Evolutionary conservation across 2,888 invertebrate species (phyloP).

Genomic region (Drosophila ezoana): DNA sequence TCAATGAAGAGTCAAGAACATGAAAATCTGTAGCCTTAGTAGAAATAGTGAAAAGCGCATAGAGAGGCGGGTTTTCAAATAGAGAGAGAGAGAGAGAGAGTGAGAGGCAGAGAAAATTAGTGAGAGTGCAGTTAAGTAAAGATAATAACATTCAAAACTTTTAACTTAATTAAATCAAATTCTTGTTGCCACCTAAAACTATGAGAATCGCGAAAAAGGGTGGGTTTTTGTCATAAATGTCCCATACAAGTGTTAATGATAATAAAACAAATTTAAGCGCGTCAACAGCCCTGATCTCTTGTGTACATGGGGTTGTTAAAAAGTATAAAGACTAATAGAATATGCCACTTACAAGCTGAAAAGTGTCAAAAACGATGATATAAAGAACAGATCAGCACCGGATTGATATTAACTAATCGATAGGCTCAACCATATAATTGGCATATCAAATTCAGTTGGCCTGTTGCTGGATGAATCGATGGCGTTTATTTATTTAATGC

Average conservation of each 20-base stretch:
- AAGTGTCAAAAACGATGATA: slow-evolving; percentile 7
- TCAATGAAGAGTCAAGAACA: neutral
- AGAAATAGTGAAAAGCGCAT: neutral
- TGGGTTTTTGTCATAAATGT: neutral
- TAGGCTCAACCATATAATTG: slow-evolving; percentile 52
- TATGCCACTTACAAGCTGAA: slow-evolving; percentile 8
- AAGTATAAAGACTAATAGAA: neutral
- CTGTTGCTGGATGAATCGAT: slow-evolving; percentile 4
- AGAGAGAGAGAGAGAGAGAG: neutral
- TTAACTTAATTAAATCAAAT: too few relatives aligned
- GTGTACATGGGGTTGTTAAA: neutral
- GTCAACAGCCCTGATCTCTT: slow-evolving; percentile 9
- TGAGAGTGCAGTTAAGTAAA: too few relatives aligned
- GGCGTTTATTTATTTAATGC: slow-evolving; percentile 20
- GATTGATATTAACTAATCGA: slow-evolving; percentile 35
- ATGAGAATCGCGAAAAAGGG: neutral
- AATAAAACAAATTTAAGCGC: slow-evolving; percentile 4
- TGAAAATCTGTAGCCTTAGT: neutral
- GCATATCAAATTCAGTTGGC: slow-evolving; percentile 37
- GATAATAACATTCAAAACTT: too few relatives aligned
- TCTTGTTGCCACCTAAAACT: neutral
- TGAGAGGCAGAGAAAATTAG: too few relatives aligned
- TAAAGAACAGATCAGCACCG: slow-evolving; percentile 8
- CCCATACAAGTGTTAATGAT: neutral
- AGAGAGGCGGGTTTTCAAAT: neutral